These are phyloP conservation scores for Diadophis punctatus DNA, from an alignment of 2,113 vertebrate species.

Conservation along the genomic window DNA sequence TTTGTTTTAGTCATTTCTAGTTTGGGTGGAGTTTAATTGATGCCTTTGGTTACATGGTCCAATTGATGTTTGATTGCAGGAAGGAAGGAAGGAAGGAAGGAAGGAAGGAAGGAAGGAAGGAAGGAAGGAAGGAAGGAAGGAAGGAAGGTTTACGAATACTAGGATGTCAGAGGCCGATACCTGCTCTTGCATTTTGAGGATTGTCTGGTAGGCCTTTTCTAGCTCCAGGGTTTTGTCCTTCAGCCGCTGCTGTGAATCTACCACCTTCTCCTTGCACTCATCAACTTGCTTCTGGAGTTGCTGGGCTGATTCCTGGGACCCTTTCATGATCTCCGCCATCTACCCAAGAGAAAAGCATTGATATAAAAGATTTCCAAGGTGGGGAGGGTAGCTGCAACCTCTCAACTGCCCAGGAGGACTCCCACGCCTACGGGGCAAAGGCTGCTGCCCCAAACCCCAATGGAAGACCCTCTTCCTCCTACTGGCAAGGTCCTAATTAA, in stretches of 20 bases:
- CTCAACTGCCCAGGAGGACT: neutral
- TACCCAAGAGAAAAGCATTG: slow-evolving; percentile 47
- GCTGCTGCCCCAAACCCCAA: neutral
- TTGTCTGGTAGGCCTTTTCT: slow-evolving; percentile 74
- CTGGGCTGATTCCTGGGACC: slow-evolving; percentile 78
- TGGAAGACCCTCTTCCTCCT: neutral
- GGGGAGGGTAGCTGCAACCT: accelerated
- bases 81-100: no score
- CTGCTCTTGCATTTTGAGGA: slow-evolving; percentile 83
- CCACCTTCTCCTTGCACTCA: slow-evolving; percentile 88
- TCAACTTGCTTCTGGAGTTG: slow-evolving; percentile 92
- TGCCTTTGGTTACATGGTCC: neutral
- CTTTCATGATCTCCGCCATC: slow-evolving; percentile 86
- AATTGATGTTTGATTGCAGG: neutral
- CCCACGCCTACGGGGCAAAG: neutral
- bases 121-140: neutral
- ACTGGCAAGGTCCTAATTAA: neutral
- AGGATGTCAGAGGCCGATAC: slow-evolving; percentile 62
- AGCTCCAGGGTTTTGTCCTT: slow-evolving; percentile 83
- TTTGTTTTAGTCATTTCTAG: neutral
- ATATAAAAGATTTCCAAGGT: neutral
- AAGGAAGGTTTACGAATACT: neutral
- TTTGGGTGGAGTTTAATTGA: neutral
- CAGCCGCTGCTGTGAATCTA: slow-evolving; percentile 83
- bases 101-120: no score